These are phyloP conservation scores for Ceratosolen solmsi DNA, from an alignment of 1,140 invertebrate species.

Conservation along the genomic window DNA sequence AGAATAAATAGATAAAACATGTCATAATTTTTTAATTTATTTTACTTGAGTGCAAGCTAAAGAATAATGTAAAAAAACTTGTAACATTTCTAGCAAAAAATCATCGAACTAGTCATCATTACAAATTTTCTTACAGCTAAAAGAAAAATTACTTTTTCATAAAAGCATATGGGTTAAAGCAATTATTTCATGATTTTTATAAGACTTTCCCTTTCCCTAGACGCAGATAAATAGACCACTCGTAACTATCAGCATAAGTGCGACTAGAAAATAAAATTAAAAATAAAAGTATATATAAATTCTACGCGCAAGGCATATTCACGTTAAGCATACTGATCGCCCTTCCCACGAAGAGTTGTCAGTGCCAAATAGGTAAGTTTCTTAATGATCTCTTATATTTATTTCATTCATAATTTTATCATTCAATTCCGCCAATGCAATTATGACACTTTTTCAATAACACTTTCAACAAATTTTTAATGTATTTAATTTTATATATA, in stretches of 20 bases:
- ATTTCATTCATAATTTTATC: too few species aligned
- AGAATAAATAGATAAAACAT: too few species aligned
- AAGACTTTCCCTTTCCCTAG: not conserved
- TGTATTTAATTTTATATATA: not conserved
- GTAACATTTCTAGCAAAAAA: not conserved
- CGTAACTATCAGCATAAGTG: not conserved
- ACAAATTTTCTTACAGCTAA: not conserved
- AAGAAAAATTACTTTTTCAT: not conserved
- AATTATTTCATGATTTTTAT: not conserved
- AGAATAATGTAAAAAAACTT: not conserved
- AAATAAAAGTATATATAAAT: not conserved
- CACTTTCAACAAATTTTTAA: too few species aligned
- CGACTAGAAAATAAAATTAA: not conserved
- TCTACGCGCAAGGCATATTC: not conserved
- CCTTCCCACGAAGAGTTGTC: conserved; percentile 63
- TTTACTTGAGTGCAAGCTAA: not conserved
- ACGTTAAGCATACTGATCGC: conserved; percentile 53
- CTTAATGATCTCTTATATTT: not conserved
- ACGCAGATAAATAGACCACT: not conserved
- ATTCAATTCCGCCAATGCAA: too few species aligned
- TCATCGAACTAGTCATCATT: not conserved
- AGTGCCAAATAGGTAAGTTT: conserved; percentile 69
- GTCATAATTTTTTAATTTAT: too few species aligned
- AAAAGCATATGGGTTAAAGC: not conserved
- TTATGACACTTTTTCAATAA: too few species aligned